A percentile compares a stretch with the other conserved stretches of the same genome.
phyloP scores from a whole-genome alignment of 2,113 vertebrate genomes.

The zebrafish (Danio rerio) region DNA sequence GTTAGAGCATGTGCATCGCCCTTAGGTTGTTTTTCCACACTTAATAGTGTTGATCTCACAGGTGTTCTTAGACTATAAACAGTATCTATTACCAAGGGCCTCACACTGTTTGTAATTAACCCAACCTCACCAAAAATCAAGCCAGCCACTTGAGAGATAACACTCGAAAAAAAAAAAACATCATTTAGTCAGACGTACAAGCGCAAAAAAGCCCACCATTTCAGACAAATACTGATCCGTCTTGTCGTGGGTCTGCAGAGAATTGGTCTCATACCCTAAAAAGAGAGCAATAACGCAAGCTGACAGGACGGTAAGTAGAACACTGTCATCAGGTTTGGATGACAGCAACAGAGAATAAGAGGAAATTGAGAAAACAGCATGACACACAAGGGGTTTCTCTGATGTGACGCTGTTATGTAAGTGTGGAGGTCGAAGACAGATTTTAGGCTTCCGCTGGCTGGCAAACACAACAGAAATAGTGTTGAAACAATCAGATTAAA shows the following conservation, averaged over 20 bases:
- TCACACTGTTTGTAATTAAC: background rate
- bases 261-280: background rate
- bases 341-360: constrained; percentile 9
- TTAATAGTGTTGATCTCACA: background rate
- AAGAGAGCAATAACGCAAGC: constrained; percentile 19
- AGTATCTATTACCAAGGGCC: constrained; percentile 7
- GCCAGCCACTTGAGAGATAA: background rate
- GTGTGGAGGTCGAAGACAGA: constrained; percentile 33
- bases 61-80: constrained; percentile 17
- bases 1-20: background rate
- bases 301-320: constrained; percentile 8
- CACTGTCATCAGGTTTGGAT: constrained; percentile 31
- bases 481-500: constrained; percentile 2
- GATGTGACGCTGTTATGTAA: constrained; percentile 36
- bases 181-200: background rate
- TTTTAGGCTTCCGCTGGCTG: constrained; percentile 5
- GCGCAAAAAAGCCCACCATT: background rate
- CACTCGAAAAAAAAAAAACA: background rate
- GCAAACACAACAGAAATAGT: background rate
- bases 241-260: background rate
- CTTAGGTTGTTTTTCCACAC: background rate
- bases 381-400: constrained; percentile 18
- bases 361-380: constrained; percentile 36
- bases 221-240: constrained; percentile 6
- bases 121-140: background rate